Evolutionary conservation across 2,888 invertebrate species (phyloP), one percentile per base, ranked within the genome.

Genomic region (Atethmia centrago): DNA sequence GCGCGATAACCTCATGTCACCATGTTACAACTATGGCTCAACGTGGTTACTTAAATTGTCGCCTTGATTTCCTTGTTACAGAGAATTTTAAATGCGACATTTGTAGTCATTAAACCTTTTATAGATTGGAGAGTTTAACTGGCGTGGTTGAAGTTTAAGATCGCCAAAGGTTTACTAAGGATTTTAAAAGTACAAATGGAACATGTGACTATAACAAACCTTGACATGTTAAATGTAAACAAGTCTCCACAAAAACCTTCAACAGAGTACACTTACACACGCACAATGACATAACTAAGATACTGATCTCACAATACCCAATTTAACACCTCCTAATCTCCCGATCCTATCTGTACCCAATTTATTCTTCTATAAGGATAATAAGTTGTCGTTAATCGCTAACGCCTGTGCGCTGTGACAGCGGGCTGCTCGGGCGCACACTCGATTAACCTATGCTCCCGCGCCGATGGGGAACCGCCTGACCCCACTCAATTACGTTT

Each of bases 371-470:
- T 71, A 74, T 76, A 71, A 68, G 70, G 70, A 61, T 58, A 68
- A 80, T 72, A 77, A 64, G 72, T 80, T 72, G 76, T 77, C 45
- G 74, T 77, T 76, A 67, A 82, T 80, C 87, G 86, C 88, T 88
- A 86, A 86, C 88, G 84, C 87, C 66, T 85, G 71, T 88, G 77
- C 64, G 83, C 83, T 83, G 73, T 83, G 84, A 79, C 83, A 80
- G 82, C 58, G 55, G 69, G 71, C 66, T 83, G 82, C 75, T 80
- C 87, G 85, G 89, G 88, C 89, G 90, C 88, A 85, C 91, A 92
- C 90, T 94, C 93, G 92, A 94, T 94, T 95, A 95, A 94, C 94
- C 94, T 93, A 89, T 93, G 92, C 92, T 90, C 93, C 88, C 77
- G 88, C 89, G 87, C 89, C 90, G 92, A 91, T 92, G 89, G 90